These are phyloP conservation scores for Xestia ashworthii DNA, from an alignment of 2,888 invertebrate genomes.

Conservation along the genomic window DNA sequence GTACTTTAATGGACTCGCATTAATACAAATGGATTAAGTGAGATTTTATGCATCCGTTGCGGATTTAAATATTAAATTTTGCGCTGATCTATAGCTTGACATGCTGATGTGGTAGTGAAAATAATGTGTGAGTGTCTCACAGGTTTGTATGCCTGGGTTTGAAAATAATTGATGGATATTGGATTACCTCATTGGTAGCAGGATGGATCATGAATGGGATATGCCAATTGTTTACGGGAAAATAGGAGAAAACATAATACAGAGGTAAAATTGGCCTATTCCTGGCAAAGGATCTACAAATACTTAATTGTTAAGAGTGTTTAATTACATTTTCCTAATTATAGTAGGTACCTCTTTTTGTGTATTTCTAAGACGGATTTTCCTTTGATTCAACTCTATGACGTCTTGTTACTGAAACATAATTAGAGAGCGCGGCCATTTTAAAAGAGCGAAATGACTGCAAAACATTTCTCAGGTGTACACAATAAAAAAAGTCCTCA, in stretches of 20 bases:
- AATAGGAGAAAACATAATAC: neutral
- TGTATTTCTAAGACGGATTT: neutral
- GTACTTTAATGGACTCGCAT: slow-evolving; percentile 67
- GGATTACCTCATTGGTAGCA: neutral
- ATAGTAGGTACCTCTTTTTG: neutral
- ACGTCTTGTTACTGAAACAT: neutral
- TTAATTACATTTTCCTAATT: neutral
- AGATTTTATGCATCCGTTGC: slow-evolving; percentile 61
- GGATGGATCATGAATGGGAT: neutral
- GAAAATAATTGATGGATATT: slow-evolving; percentile 6
- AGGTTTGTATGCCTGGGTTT: neutral
- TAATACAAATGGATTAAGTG: slow-evolving; percentile 66
- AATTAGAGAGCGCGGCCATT: slow-evolving; percentile 26
- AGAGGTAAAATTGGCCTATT: neutral
- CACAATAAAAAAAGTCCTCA: slow-evolving; percentile 26
- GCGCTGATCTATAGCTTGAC: slow-evolving; percentile 26
- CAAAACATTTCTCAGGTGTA: slow-evolving; percentile 23
- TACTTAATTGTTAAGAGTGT: neutral
- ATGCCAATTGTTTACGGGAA: neutral
- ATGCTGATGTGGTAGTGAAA: slow-evolving; percentile 10
- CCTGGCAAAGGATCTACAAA: neutral
- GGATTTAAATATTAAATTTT: slow-evolving; percentile 53
- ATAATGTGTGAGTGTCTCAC: neutral
- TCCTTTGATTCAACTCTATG: neutral
- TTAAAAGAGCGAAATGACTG: slow-evolving; percentile 14